Evolutionary conservation across 1,140 invertebrate species (phyloP).

Genomic region (Drosophila teissieri): DNA sequence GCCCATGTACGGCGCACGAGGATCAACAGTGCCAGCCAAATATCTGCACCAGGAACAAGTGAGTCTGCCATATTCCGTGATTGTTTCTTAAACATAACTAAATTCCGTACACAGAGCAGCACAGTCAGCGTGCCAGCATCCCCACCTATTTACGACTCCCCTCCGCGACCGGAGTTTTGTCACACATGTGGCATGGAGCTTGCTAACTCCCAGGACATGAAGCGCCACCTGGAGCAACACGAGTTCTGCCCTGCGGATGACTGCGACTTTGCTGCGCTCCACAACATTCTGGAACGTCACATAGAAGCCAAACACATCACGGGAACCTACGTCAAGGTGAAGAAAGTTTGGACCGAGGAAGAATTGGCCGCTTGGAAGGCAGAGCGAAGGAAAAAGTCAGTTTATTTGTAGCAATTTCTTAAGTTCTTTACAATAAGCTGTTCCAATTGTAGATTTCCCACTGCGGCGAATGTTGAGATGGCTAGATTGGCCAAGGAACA

Average conservation of each 20-base stretch:
- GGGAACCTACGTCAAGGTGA: constrained; percentile 91
- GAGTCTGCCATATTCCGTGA: neutral
- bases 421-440: neutral
- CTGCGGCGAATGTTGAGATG: constrained; percentile 89
- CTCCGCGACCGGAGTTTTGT: constrained; percentile 86
- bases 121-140: neutral
- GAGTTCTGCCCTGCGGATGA: constrained; percentile 91
- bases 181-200: constrained; percentile 92
- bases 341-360: constrained; percentile 89
- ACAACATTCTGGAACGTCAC: constrained; percentile 91
- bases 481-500: constrained; percentile 88
- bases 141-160: constrained; percentile 39
- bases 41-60: constrained; percentile 45
- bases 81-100: neutral
- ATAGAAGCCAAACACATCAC: constrained; percentile 92
- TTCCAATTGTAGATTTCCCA: constrained; percentile 86
- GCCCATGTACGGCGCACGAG: constrained; percentile 84
- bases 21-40: constrained; percentile 77
- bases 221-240: constrained; percentile 89
- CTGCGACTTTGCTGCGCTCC: constrained; percentile 92
- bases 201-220: constrained; percentile 86
- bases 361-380: constrained; percentile 93
- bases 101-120: neutral
- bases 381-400: constrained; percentile 89
- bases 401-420: neutral